phyloP scores from a whole-genome alignment of 2,888 invertebrate species.

The Eurytoma adleriae region DNA sequence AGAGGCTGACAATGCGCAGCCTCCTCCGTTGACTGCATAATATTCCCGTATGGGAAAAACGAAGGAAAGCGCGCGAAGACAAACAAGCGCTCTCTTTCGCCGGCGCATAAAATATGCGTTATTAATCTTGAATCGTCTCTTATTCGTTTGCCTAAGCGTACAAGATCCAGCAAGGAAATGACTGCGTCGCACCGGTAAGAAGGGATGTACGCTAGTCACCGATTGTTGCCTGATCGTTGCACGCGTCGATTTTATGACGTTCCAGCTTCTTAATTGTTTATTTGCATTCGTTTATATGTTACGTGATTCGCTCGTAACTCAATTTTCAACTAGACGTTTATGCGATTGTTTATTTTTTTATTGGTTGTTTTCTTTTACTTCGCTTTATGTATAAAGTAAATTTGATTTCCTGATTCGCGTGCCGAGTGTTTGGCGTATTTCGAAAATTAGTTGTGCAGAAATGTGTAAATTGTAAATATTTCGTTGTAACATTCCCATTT shows the following conservation, averaged over 20 bases:
- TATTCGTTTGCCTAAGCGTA: background rate
- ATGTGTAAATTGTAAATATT: too few relatives aligned
- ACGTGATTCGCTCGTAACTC: too few relatives aligned
- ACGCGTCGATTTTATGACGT: background rate
- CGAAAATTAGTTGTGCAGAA: too few relatives aligned
- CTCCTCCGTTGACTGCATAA: background rate
- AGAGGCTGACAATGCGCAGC: background rate
- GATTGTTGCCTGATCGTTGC: background rate
- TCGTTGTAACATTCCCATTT: too few relatives aligned
- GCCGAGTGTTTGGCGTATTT: too few relatives aligned
- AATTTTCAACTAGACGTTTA: too few relatives aligned
- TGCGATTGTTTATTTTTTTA: too few relatives aligned
- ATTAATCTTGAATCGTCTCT: constrained; percentile 41
- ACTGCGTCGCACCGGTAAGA: constrained; percentile 25
- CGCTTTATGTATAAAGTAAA: too few relatives aligned
- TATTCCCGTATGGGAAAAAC: background rate
- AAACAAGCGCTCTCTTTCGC: background rate
- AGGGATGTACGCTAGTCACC: constrained; percentile 10
- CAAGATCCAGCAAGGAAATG: constrained; percentile 5
- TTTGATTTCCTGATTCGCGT: too few relatives aligned
- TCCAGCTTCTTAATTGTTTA: background rate
- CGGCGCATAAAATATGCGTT: constrained; percentile 27
- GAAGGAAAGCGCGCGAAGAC: constrained; percentile 14
- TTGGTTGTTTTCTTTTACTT: too few relatives aligned
- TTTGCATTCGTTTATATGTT: background rate